Evolutionary conservation across 1,140 invertebrate species (phyloP).

Genomic region (Heliothis subflexa): DNA sequence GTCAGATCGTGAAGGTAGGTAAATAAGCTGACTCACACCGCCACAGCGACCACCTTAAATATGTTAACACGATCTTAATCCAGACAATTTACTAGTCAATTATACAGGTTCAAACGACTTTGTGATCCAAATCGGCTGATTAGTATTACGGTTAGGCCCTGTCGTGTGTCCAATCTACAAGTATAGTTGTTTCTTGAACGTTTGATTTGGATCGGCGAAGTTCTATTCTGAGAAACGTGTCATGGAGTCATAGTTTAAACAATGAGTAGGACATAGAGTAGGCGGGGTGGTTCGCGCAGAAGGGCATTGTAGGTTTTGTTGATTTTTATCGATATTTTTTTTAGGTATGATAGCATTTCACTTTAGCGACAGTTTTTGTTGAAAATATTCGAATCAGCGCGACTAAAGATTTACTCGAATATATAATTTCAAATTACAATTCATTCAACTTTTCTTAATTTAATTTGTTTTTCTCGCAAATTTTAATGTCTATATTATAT

Average conservation of each 20-base stretch:
- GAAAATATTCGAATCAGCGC: neutral
- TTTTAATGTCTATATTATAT: too few relatives aligned
- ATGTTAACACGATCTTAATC: slow-evolving; percentile 43
- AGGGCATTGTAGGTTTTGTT: slow-evolving; percentile 11
- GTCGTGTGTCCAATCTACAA: slow-evolving; percentile 71
- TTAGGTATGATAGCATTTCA: too few relatives aligned
- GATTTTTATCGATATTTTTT: too few relatives aligned
- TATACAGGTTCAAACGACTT: slow-evolving; percentile 51
- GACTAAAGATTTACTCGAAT: too few relatives aligned
- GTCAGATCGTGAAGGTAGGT: slow-evolving; percentile 14
- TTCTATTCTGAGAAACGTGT: slow-evolving; percentile 78
- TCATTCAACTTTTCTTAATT: too few relatives aligned
- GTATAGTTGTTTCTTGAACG: slow-evolving; percentile 72
- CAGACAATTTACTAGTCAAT: slow-evolving; percentile 47
- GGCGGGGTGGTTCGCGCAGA: slow-evolving; percentile 39
- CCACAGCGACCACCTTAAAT: slow-evolving; percentile 18
- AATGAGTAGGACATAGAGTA: slow-evolving; percentile 71
- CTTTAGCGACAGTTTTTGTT: neutral
- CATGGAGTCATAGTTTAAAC: slow-evolving; percentile 78
- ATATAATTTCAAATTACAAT: too few relatives aligned
- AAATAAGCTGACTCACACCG: slow-evolving; percentile 21
- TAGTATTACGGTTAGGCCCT: slow-evolving; percentile 66
- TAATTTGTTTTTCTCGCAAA: too few relatives aligned
- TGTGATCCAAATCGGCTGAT: slow-evolving; percentile 66
- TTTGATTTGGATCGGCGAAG: slow-evolving; percentile 80